Base-by-base conservation (phyloP, 1,140 invertebrate genomes). In the Eufriesea mexicana region DNA sequence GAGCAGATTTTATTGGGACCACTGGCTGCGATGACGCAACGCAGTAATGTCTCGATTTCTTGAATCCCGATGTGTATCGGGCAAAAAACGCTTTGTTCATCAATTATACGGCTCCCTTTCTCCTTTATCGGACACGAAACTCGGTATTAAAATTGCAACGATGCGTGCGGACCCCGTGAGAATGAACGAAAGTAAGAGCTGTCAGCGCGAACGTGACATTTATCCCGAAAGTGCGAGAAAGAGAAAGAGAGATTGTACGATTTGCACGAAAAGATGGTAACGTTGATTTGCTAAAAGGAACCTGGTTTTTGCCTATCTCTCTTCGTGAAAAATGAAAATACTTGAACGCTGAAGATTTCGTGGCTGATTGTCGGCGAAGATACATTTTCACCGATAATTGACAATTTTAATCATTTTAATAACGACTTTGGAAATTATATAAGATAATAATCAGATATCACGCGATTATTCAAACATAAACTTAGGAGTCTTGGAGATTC, bases 141-240 rank as follows among this genome's bases (percentile, higher is more conserved):
- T 79, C 55, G 62, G 55, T 51, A 85, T 85, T 84, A 83, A 76
- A 83, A 81, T 85, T 67, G 70, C 78, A 83, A 84, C 84, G 84
- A 84, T 73, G 81, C 74, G 84, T 76, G 71, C 49, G 61, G 62
- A 78, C 42, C 71, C 35, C 78, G 85, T 85, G 79, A 83, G 79
- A 86, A 86, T 86, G 64, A 74, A 86, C 59, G 79, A 86, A 86
- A 86, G 79, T 64, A 51, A 81, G 79, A 57, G 51, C 23, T 47
- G 76, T 61, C 83, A 72, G 61, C 45, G 67, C 51, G 78, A 68
- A 62, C 79, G 85, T 85, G 84, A 86, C 84, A 86, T 86, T 86
- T 86, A 83, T 86, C 85, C 54, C 59, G 72, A 72, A 80, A 74
- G 73, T 59, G 42, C 47, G 55, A 72, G 74, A 86, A 80, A 35